Conservation (phyloP, 2,797 vertebrate species). For the Sarcophilus harrisii region DNA sequence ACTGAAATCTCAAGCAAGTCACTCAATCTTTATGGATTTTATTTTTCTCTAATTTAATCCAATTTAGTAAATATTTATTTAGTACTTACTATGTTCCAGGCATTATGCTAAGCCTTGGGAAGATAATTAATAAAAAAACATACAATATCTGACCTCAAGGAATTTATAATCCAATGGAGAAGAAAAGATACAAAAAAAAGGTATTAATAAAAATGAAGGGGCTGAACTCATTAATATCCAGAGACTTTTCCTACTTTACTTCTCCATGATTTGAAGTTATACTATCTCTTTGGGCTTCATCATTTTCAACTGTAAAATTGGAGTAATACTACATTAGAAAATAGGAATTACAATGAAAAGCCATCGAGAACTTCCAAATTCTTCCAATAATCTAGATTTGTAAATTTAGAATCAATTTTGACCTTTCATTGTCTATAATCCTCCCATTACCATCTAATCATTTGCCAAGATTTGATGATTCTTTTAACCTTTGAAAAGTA, state of each 20-base stretch:
- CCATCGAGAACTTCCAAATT: neutral
- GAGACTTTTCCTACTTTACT: too few relatives aligned
- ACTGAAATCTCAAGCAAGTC: neutral
- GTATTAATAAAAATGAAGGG: neutral
- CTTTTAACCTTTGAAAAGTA: neutral
- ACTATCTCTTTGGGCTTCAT: neutral
- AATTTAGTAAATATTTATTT: neutral
- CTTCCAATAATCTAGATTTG: neutral
- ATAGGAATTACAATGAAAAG: too few relatives aligned
- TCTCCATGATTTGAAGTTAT: neutral
- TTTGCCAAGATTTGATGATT: neutral
- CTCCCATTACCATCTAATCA: too few relatives aligned
- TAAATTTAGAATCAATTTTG: neutral
- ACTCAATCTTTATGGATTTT: neutral
- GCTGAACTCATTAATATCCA: neutral
- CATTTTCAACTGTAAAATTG: neutral
- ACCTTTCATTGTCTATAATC: neutral
- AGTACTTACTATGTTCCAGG: neutral
- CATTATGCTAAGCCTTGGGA: neutral
- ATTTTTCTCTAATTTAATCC: neutral
- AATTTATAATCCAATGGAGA: neutral
- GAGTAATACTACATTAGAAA: too few relatives aligned
- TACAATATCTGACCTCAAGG: neutral
- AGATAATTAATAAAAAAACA: neutral
- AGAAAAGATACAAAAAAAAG: neutral